Percentiles rank a stretch among this genome's conserved stretches.
These are phyloP conservation scores for Neuroscelio doddi DNA, from an alignment of 2,888 invertebrate genomes.

Conservation along the genomic window DNA sequence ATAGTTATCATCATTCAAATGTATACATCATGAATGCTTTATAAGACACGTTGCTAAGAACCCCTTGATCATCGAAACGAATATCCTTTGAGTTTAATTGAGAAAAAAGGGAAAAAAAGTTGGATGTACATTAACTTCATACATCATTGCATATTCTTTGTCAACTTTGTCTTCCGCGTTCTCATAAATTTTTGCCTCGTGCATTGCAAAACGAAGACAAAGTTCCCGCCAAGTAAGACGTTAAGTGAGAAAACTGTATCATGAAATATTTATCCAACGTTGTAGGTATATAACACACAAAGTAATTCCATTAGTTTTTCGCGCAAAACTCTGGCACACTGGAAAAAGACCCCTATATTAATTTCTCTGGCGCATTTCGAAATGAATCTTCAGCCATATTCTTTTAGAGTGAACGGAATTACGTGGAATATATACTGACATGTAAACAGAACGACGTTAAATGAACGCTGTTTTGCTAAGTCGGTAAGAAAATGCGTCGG, in stretches of 20 bases:
- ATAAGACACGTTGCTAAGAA: background rate
- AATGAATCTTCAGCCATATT: no score
- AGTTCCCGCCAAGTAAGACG: background rate
- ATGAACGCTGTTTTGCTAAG: constrained; percentile 8
- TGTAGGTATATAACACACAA: background rate
- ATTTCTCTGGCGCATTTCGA: background rate
- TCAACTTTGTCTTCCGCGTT: constrained; percentile 1
- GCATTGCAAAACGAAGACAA: constrained; percentile 1
- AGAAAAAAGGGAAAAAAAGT: background rate
- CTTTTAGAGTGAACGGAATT: no score
- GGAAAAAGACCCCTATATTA: background rate
- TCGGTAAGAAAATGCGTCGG: constrained; percentile 12
- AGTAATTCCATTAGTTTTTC: constrained; percentile 3
- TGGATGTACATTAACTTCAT: background rate
- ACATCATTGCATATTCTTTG: constrained; percentile 4
- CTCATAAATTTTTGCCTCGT: background rate
- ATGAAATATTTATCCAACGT: background rate
- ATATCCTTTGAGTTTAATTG: background rate
- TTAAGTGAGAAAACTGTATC: constrained; percentile 1
- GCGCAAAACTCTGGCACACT: background rate
- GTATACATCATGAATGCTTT: background rate
- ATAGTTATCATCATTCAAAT: background rate
- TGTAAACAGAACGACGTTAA: constrained; percentile 30
- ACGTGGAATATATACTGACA: constrained; percentile 15
- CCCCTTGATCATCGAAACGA: background rate